A percentile compares a stretch with the other conserved stretches of the same genome.
Conservation (phyloP, 2,888 invertebrate genomes). For the Rhingia rostrata region DNA sequence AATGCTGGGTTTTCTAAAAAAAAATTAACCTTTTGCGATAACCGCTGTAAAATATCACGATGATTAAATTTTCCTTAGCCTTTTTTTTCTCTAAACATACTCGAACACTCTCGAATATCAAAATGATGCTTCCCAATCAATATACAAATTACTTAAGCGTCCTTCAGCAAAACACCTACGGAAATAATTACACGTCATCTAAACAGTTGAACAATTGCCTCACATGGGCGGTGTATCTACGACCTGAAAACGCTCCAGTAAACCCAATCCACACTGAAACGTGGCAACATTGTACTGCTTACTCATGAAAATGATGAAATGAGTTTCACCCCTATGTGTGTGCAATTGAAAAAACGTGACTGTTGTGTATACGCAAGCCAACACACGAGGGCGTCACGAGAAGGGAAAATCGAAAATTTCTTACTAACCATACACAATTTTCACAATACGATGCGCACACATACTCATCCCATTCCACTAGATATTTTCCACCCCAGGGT, state of each 20-base stretch:
- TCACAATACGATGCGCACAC: conserved; percentile 48
- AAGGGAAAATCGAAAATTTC: conserved; percentile 13
- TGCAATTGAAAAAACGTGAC: conserved; percentile 60
- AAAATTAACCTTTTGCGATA: too few relatives aligned
- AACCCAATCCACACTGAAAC: conserved; percentile 20
- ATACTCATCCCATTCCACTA: neutral
- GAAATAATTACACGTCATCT: too few relatives aligned
- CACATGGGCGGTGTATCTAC: too few relatives aligned
- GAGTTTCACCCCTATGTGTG: conserved; percentile 10
- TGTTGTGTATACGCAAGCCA: conserved; percentile 25
- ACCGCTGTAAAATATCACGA: too few relatives aligned
- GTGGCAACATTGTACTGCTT: conserved; percentile 53
- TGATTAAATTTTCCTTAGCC: too few relatives aligned
- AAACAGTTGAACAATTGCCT: neutral
- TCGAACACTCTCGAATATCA: too few relatives aligned
- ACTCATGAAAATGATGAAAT: conserved; percentile 36
- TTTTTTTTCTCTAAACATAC: too few relatives aligned
- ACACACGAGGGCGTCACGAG: neutral
- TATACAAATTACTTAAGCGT: too few relatives aligned
- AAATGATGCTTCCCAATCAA: too few relatives aligned
- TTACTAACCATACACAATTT: conserved; percentile 42
- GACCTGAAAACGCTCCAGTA: neutral
- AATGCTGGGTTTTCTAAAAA: too few relatives aligned
- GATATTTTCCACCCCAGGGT: conserved; percentile 3
- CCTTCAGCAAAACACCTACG: too few relatives aligned